phyloP scores from a whole-genome alignment of 2,113 vertebrate genomes.

The Numida meleagris region DNA sequence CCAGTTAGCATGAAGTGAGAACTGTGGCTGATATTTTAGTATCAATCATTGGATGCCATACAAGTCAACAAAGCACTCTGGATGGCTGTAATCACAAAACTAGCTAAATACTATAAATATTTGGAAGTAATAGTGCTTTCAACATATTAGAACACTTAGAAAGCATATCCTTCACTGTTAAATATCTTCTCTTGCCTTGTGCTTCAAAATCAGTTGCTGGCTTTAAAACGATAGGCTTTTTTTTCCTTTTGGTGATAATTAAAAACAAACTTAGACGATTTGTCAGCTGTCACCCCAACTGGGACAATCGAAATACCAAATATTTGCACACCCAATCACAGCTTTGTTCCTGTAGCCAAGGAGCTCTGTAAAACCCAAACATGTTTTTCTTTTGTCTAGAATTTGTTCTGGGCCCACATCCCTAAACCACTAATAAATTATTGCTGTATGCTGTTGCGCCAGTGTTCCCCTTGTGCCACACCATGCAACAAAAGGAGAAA shows the following conservation, averaged over 20 bases:
- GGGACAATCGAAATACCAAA: slow-evolving; percentile 56
- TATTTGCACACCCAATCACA: slow-evolving; percentile 62
- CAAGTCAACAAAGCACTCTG: background rate
- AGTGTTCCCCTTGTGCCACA: slow-evolving; percentile 54
- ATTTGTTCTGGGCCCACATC: slow-evolving; percentile 69
- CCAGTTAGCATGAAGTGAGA: background rate
- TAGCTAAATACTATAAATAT: slow-evolving; percentile 37
- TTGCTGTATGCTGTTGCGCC: slow-evolving; percentile 1
- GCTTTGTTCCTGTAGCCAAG: slow-evolving; percentile 69
- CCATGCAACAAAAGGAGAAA: slow-evolving; percentile 55
- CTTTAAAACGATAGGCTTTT: slow-evolving; percentile 24
- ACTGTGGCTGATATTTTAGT: background rate
- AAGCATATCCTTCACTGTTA: slow-evolving; percentile 7
- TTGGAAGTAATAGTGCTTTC: slow-evolving; percentile 28
- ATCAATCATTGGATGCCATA: background rate
- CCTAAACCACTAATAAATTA: slow-evolving; percentile 68
- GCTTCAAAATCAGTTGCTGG: slow-evolving; percentile 54
- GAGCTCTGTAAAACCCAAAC: slow-evolving; percentile 62
- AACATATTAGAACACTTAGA: slow-evolving; percentile 1
- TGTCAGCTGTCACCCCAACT: slow-evolving; percentile 62
- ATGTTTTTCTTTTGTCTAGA: slow-evolving; percentile 76
- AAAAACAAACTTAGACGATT: slow-evolving; percentile 60
- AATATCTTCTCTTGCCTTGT: slow-evolving; percentile 32
- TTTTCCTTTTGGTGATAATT: slow-evolving; percentile 66
- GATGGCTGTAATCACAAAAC: background rate